Conservation (phyloP, 64 coral and sea anemone species). For the Montipora foliosa region DNA sequence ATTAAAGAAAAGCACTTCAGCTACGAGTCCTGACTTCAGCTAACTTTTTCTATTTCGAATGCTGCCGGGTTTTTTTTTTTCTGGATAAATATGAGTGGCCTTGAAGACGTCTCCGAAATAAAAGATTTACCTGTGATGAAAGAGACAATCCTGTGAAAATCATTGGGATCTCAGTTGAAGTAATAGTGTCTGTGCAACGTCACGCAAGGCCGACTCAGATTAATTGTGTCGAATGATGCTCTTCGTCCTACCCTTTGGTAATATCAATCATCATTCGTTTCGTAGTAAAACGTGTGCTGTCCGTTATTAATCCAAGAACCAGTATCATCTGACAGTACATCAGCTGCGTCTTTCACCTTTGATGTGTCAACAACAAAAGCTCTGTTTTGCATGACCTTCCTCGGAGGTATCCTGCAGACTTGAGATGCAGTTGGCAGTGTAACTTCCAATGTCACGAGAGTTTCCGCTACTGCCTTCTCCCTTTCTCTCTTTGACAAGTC, state of each 20-base stretch:
- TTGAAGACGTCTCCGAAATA: slow-evolving; percentile 9
- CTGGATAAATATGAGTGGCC: background rate
- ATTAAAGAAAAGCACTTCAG: background rate
- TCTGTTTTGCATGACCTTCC: slow-evolving; percentile 29
- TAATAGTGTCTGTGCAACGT: slow-evolving; percentile 34
- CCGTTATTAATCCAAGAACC: slow-evolving; percentile 32
- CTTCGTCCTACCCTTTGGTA: slow-evolving; percentile 24
- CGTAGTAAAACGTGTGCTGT: slow-evolving; percentile 31
- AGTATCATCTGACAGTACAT: slow-evolving; percentile 37
- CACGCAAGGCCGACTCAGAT: slow-evolving; percentile 8
- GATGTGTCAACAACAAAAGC: slow-evolving; percentile 31
- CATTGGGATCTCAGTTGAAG: slow-evolving; percentile 20
- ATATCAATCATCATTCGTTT: slow-evolving; percentile 22
- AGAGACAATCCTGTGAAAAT: slow-evolving; percentile 38
- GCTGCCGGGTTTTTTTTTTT: slow-evolving; percentile 9
- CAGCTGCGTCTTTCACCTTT: slow-evolving; percentile 25
- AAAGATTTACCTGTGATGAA: slow-evolving; percentile 25
- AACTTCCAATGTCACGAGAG: slow-evolving; percentile 14
- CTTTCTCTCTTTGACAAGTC: slow-evolving; percentile 10
- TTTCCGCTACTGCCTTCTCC: slow-evolving; percentile 11
- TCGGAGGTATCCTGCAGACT: slow-evolving; percentile 21
- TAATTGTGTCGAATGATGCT: too few relatives aligned
- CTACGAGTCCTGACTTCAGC: background rate
- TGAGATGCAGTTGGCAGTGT: slow-evolving; percentile 1
- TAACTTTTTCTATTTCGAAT: slow-evolving; percentile 14